A percentile compares a stretch with the other conserved stretches of the same genome.
phyloP scores from a whole-genome alignment of 2,113 vertebrate genomes.

The Neogobius melanostomus region DNA sequence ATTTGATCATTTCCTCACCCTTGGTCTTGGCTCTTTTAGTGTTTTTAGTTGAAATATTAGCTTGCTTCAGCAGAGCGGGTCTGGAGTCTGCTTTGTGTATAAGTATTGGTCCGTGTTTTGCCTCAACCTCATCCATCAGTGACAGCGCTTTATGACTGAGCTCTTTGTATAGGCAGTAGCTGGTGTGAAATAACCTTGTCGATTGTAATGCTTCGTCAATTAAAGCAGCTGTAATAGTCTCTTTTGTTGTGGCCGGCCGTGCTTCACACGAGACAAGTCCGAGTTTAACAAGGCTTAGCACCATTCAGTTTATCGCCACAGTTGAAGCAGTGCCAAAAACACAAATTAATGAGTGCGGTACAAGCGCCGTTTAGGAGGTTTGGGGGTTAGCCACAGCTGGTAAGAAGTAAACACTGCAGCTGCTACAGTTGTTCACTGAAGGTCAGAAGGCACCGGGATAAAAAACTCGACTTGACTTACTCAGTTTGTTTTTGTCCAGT shows the following conservation, averaged over 20 bases:
- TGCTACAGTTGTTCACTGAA: conserved; percentile 26
- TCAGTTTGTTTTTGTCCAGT: background rate
- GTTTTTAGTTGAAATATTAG: background rate
- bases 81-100: background rate
- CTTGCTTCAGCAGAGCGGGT: background rate
- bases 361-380: background rate
- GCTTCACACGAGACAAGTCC: conserved; percentile 18
- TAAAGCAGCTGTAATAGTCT: conserved; percentile 33
- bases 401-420: conserved; percentile 17
- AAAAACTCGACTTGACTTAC: background rate
- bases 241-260: background rate
- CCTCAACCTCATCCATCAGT: conserved; percentile 1
- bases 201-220: conserved; percentile 1
- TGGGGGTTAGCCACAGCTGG: background rate
- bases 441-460: conserved; percentile 15
- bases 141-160: conserved; percentile 26
- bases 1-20: too few species aligned
- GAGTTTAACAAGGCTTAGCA: conserved; percentile 19
- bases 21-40: background rate
- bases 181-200: conserved; percentile 21
- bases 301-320: background rate
- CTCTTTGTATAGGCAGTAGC: conserved; percentile 35
- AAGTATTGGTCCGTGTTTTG: background rate
- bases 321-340: conserved; percentile 9
- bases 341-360: conserved; percentile 3